These are phyloP conservation scores for Eublepharis macularius DNA, from an alignment of 2,113 vertebrate species.

Conservation along the genomic window DNA sequence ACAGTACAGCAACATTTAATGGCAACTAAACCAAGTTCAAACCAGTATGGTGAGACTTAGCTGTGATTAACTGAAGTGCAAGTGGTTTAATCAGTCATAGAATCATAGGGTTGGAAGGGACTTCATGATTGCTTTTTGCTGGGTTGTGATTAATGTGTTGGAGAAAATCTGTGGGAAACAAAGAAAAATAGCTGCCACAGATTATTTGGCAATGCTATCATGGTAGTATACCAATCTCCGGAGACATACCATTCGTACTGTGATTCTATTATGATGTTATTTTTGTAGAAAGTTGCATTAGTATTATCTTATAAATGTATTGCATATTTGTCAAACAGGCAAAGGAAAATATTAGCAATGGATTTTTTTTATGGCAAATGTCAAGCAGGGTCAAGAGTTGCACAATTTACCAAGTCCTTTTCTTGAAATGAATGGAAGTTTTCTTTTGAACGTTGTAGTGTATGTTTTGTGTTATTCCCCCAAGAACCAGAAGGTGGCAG, in stretches of 20 bases:
- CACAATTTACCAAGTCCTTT: not conserved
- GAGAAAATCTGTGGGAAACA: not conserved
- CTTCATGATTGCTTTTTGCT: not conserved
- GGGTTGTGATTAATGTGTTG: not conserved
- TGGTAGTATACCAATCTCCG: not conserved
- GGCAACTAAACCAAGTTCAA: not conserved
- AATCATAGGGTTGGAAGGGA: too few species aligned
- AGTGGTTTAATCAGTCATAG: not conserved
- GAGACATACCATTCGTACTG: not conserved
- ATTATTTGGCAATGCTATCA: not conserved
- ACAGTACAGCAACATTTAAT: not conserved
- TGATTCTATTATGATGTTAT: not conserved
- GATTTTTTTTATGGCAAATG: not conserved
- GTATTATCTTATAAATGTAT: not conserved
- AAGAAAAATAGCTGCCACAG: not conserved
- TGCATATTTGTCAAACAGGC: not conserved
- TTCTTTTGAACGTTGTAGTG: too few species aligned
- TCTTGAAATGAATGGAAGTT: not conserved
- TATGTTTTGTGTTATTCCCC: not conserved
- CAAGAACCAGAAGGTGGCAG: conserved; percentile 74
- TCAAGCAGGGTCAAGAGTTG: not conserved
- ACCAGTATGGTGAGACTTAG: not conserved
- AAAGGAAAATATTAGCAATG: not conserved
- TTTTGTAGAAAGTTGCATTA: not conserved
- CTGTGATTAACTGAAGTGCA: not conserved